Conservation (phyloP, 2,888 invertebrate species). For the Drosophila rubida region DNA sequence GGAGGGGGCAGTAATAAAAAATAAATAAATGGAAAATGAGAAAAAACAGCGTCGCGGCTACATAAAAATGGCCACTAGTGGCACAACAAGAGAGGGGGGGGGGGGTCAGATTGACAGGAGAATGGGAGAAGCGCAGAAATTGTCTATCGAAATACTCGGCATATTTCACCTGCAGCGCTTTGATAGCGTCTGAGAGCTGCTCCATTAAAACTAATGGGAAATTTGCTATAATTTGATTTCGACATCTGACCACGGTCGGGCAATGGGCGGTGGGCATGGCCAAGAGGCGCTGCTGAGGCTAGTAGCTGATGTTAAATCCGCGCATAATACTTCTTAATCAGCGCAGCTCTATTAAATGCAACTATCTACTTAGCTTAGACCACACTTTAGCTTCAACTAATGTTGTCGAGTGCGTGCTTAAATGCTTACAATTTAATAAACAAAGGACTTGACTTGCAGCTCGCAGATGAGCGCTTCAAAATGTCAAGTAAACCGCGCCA, state of each 20-base stretch:
- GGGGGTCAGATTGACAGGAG: conserved; percentile 37
- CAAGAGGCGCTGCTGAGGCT: no score
- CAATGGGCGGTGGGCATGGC: no score
- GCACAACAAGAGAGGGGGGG: conserved; percentile 14
- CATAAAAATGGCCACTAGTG: conserved; percentile 66
- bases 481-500: no score
- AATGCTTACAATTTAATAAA: no score
- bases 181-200: conserved; percentile 59
- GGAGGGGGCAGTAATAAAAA: conserved; percentile 64
- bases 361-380: no score
- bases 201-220: conserved; percentile 81
- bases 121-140: conserved; percentile 54
- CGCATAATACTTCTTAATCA: background rate
- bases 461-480: no score
- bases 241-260: conserved; percentile 32
- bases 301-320: conserved; percentile 4
- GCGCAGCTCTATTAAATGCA: background rate
- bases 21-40: conserved; percentile 81
- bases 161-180: conserved; percentile 72
- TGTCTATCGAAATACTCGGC: conserved; percentile 71
- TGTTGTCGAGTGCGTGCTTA: no score
- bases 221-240: conserved; percentile 80
- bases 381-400: no score
- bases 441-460: no score
- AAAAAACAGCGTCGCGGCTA: conserved; percentile 49